These are phyloP conservation scores for Pseudonaja textilis DNA, from an alignment of 2,113 vertebrate genomes.

Conservation along the genomic window DNA sequence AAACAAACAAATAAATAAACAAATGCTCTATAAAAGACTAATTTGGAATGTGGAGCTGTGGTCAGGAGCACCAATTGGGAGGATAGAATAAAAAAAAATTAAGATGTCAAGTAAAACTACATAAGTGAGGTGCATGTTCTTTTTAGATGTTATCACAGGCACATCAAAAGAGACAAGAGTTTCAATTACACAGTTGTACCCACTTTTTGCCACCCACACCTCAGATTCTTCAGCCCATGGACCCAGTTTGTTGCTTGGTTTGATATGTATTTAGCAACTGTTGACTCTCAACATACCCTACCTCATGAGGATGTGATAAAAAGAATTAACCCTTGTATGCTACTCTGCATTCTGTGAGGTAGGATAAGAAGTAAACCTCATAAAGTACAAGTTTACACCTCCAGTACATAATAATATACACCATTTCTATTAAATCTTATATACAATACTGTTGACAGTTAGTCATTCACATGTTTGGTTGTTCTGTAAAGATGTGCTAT, in stretches of 20 bases:
- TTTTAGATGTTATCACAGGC: neutral
- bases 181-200: neutral
- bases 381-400: neutral
- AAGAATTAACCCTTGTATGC: too few relatives aligned
- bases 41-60: neutral
- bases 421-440: neutral
- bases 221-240: neutral
- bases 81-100: neutral
- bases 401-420: neutral
- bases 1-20: too few relatives aligned
- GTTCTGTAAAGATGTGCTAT: neutral
- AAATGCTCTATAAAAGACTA: neutral
- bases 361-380: neutral
- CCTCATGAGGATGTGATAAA: neutral
- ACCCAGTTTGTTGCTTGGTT: neutral
- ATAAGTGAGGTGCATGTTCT: neutral
- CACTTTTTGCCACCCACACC: neutral
- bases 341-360: neutral
- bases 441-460: neutral
- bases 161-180: neutral
- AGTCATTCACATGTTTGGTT: neutral
- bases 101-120: neutral
- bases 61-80: neutral
- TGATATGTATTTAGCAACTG: neutral
- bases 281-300: neutral